Percentiles rank a stretch among this genome's conserved stretches.
phyloP scores from a whole-genome alignment of 2,113 vertebrate species.

The Excalfactoria chinensis region DNA sequence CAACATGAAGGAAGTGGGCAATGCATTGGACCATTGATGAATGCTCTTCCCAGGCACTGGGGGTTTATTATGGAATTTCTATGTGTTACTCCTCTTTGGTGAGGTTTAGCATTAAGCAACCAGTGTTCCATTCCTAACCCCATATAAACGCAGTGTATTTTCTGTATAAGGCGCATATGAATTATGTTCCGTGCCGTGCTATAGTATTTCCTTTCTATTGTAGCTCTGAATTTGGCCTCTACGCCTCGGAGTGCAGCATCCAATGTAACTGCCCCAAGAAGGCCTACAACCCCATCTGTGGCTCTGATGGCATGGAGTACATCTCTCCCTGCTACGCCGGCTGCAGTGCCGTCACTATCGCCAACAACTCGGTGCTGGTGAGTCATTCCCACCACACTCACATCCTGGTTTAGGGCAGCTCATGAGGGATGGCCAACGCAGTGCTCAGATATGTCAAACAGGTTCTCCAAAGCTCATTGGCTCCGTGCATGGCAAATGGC shows the following conservation, averaged over 20 bases:
- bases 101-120: not conserved
- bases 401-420: not conserved
- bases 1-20: not conserved
- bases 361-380: not conserved
- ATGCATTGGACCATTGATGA: accelerated
- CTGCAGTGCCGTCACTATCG: conserved; percentile 15
- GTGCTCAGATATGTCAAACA: accelerated
- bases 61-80: not conserved
- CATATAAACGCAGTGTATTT: accelerated
- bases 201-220: accelerated
- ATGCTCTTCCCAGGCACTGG: not conserved
- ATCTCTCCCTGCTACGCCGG: conserved; percentile 85
- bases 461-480: not conserved
- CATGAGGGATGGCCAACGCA: not conserved
- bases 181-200: accelerated
- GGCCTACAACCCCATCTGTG: conserved; percentile 86
- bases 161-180: accelerated
- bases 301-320: conserved; percentile 80
- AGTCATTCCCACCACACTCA: not conserved
- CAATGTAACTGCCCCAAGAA: conserved; percentile 76
- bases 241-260: conserved; percentile 26
- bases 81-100: accelerated
- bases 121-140: accelerated
- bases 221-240: not conserved
- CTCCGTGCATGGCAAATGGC: too few relatives aligned